Conservation (phyloP, 2,888 invertebrate species). For the Sympetrum striolatum region DNA sequence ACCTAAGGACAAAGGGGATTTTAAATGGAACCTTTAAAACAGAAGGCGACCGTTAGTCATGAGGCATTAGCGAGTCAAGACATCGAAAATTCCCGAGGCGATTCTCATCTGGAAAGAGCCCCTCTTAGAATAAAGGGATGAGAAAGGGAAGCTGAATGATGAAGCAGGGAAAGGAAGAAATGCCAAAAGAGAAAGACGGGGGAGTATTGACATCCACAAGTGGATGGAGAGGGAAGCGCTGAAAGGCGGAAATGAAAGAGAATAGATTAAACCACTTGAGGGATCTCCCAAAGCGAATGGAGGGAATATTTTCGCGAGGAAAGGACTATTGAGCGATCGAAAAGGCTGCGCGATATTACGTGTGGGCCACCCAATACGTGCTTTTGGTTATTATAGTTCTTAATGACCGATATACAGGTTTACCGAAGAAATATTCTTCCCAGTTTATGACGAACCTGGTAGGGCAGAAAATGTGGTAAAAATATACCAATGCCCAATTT, state of each 20-base stretch:
- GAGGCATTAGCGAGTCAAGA: not conserved
- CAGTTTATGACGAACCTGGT: too few relatives aligned
- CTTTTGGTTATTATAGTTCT: too few relatives aligned
- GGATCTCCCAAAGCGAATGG: not conserved
- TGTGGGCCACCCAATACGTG: too few relatives aligned
- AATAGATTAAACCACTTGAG: constrained; percentile 37
- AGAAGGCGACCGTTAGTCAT: too few relatives aligned
- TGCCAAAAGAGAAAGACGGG: not conserved
- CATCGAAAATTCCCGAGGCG: not conserved
- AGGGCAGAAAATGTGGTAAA: too few relatives aligned
- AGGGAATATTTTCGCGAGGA: constrained; percentile 1
- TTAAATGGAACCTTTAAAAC: too few relatives aligned
- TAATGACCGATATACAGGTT: too few relatives aligned
- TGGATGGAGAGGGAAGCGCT: not conserved
- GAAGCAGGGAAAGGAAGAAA: not conserved
- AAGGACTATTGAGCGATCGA: not conserved
- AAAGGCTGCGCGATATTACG: not conserved
- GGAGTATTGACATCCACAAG: not conserved
- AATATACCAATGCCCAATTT: too few relatives aligned
- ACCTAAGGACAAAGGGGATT: too few relatives aligned
- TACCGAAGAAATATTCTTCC: too few relatives aligned
- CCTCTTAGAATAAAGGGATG: not conserved
- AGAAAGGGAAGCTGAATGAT: not conserved
- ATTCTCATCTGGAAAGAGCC: not conserved
- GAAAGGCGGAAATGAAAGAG: constrained; percentile 38